phyloP scores from a whole-genome alignment of 2,888 invertebrate species.

The Andrena trimmerana region DNA sequence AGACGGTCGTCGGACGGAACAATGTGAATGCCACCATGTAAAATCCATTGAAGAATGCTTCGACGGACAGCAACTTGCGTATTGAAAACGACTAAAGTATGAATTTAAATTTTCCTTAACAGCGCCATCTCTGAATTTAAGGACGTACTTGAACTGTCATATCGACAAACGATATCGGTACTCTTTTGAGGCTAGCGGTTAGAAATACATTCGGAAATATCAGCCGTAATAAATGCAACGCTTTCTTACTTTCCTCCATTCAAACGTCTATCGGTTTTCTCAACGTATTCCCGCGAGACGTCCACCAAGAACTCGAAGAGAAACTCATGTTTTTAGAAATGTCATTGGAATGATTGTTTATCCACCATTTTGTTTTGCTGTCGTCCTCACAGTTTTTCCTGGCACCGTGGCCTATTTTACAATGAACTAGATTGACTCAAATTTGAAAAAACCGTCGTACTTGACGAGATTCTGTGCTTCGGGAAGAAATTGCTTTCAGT shows the following conservation, averaged over 20 bases:
- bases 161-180: slow-evolving; percentile 45
- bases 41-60: too few species aligned
- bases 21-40: too few species aligned
- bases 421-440: slow-evolving; percentile 66
- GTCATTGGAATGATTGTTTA: slow-evolving; percentile 77
- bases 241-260: background rate
- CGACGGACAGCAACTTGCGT: too few species aligned
- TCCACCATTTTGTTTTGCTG: slow-evolving; percentile 80
- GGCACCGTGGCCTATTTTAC: slow-evolving; percentile 72
- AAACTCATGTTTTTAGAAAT: slow-evolving; percentile 70
- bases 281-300: background rate
- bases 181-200: slow-evolving; percentile 1
- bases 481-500: background rate
- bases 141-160: slow-evolving; percentile 2
- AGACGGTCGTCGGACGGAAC: too few species aligned
- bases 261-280: background rate
- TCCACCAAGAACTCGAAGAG: background rate
- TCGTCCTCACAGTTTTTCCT: slow-evolving; percentile 73
- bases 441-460: slow-evolving; percentile 30
- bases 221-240: slow-evolving; percentile 2
- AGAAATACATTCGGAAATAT: slow-evolving; percentile 6
- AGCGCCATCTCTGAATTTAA: slow-evolving; percentile 40
- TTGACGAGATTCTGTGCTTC: slow-evolving; percentile 26
- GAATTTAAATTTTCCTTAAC: slow-evolving; percentile 20
- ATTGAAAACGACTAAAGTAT: background rate